phyloP scores from a whole-genome alignment of 2,113 vertebrate genomes.

The Sander vitreus region DNA sequence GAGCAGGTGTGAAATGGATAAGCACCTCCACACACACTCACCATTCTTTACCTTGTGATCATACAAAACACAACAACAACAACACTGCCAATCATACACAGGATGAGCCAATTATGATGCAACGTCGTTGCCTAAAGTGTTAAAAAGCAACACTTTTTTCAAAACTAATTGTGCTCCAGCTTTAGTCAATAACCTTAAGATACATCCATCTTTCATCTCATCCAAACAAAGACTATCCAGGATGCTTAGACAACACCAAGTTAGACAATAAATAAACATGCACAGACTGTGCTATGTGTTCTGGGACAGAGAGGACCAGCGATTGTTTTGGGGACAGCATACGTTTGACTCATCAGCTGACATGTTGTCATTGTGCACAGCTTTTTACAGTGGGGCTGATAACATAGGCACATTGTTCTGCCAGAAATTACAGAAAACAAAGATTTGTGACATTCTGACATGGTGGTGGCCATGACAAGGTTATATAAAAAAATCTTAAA shows the following conservation, averaged over 20 bases:
- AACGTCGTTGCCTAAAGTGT: not conserved
- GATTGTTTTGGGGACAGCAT: slow-evolving; percentile 5
- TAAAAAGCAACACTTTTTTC: not conserved
- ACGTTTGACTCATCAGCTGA: slow-evolving; percentile 2
- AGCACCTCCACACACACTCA: slow-evolving; percentile 27
- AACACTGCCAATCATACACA: slow-evolving; percentile 1
- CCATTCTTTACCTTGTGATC: not conserved
- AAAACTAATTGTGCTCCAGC: not conserved
- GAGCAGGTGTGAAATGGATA: slow-evolving; percentile 51
- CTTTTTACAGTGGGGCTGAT: not conserved
- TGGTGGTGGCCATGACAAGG: too few species aligned
- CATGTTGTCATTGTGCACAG: not conserved
- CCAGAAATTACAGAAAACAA: not conserved
- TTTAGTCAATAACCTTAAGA: slow-evolving; percentile 15
- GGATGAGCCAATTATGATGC: not conserved
- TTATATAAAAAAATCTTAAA: not conserved
- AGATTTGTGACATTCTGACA: not conserved
- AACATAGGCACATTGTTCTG: not conserved
- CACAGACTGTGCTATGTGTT: not conserved
- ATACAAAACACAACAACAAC: not conserved
- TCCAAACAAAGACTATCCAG: not conserved
- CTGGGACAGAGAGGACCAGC: not conserved
- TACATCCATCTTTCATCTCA: not conserved
- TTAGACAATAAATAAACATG: not conserved
- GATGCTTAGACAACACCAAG: not conserved